Base-by-base conservation (phyloP, 2,113 vertebrate genomes). In the Lophura nycthemera region DNA sequence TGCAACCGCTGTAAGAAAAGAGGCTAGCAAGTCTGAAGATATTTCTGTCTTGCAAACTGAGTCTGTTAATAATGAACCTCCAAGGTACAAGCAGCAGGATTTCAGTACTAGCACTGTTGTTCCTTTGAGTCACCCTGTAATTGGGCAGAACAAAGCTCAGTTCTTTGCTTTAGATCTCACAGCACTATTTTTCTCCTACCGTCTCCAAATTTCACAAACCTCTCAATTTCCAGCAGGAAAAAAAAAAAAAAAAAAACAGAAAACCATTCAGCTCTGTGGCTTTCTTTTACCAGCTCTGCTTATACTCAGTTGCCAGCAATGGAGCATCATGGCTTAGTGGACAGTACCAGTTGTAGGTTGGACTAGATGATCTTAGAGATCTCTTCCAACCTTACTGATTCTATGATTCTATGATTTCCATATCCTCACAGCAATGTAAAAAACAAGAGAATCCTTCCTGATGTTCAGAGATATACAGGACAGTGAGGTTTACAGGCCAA, bases 41-140 rank as follows among this genome's bases (percentile, higher is more conserved):
- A 7, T 30, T 7, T 40, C 21, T 86, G 45, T 11, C 32, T 90
- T 38, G 83, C 52, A 66, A 66, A 71, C 5, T 13, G 24, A 66
- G 8, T 30, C 14, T 60, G 38, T 52, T 36, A 16, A 7, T 56
- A 32, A 5, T 24, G 56, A 30, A 42, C 6, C n/a, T 42, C 9
- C 6, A 1, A 32, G 42, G 50, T n/a, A n/a, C 0, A 1, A 59
- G 81, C 13, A 40, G 36, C 6, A 12, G 22, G 59, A 25, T 59
- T 48, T 65, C 34, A 20, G 47, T 3, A 0, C 34, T 57, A 4
- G 12, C 17, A 61, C 42, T 13, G 1, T 27, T 30, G 16, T 20
- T 50, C 32, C 11, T 64, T 52, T 75, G 52, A 15, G 4, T 24
- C 2, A 1, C 24, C 24, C 6, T 52, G 17, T 30, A 65, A 24